A percentile compares a stretch with the other conserved stretches of the same genome.
phyloP scores from a whole-genome alignment of 2,888 invertebrate genomes.

The Epirrhoe tristata region DNA sequence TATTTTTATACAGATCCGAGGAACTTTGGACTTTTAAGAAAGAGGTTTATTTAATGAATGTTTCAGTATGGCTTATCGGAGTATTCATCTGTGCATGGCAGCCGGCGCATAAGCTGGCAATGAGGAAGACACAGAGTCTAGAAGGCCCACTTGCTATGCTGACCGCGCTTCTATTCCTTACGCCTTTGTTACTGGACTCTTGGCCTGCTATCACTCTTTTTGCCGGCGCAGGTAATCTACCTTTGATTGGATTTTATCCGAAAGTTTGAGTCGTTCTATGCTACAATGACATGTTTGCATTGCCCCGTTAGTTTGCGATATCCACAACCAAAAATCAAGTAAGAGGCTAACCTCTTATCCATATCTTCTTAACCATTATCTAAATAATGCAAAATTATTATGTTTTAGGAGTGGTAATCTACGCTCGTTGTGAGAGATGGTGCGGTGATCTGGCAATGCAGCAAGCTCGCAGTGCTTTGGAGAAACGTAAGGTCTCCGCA shows the following conservation, averaged over 20 bases:
- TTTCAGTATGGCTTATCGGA: conserved; percentile 82
- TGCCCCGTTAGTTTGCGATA: too few relatives aligned
- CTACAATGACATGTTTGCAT: background rate
- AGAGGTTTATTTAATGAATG: background rate
- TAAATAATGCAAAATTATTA: too few relatives aligned
- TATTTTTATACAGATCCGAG: too few relatives aligned
- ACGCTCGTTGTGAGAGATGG: conserved; percentile 79
- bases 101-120: conserved; percentile 78
- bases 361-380: too few relatives aligned
- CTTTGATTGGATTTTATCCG: too few relatives aligned
- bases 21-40: background rate
- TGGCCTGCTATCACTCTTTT: conserved; percentile 87
- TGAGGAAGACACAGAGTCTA: conserved; percentile 64
- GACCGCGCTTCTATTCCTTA: conserved; percentile 81
- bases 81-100: conserved; percentile 83
- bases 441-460: conserved; percentile 80
- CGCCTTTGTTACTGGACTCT: conserved; percentile 84
- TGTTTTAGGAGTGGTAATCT: conserved; percentile 75
- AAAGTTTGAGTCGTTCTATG: too few relatives aligned
- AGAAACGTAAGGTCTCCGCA: conserved; percentile 66
- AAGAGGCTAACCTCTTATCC: too few relatives aligned
- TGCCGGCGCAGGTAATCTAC: conserved; percentile 82
- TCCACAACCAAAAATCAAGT: too few relatives aligned
- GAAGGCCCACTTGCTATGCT: conserved; percentile 76
- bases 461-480: conserved; percentile 71